Conservation (phyloP, 2,113 vertebrate species). For the Pomatostomus ruficeps region DNA sequence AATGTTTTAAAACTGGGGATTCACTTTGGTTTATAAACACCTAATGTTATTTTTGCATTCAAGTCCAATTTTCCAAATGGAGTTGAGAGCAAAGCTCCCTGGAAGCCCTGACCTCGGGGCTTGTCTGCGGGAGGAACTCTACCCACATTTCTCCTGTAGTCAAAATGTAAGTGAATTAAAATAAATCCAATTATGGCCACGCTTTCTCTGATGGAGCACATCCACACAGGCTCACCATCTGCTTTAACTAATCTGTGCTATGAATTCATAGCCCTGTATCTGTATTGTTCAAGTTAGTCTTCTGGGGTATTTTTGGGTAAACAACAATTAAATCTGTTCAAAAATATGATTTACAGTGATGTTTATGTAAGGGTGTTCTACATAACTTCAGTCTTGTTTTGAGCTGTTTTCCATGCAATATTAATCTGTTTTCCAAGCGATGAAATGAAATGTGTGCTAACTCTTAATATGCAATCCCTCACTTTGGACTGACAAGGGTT, state of each 20-base stretch:
- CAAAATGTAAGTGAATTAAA: slow-evolving; percentile 14
- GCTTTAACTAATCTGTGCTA: slow-evolving; percentile 24
- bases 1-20: neutral
- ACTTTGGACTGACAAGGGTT: neutral
- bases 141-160: neutral
- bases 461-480: neutral
- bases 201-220: neutral
- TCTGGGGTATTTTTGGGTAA: slow-evolving; percentile 17
- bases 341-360: neutral
- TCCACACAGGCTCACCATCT: slow-evolving; percentile 38
- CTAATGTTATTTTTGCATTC: neutral
- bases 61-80: neutral
- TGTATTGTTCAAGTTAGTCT: neutral
- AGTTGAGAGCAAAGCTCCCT: neutral
- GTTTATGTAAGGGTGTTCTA: neutral
- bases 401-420: neutral
- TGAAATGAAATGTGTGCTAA: neutral
- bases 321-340: slow-evolving; percentile 18
- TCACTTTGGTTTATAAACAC: neutral
- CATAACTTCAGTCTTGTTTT: neutral
- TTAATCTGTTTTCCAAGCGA: neutral
- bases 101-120: neutral
- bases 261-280: neutral
- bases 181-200: slow-evolving; percentile 22
- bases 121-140: neutral